These are phyloP conservation scores for Theodoxus fluviatilis DNA, from an alignment of 2,888 invertebrate genomes.

Conservation along the genomic window DNA sequence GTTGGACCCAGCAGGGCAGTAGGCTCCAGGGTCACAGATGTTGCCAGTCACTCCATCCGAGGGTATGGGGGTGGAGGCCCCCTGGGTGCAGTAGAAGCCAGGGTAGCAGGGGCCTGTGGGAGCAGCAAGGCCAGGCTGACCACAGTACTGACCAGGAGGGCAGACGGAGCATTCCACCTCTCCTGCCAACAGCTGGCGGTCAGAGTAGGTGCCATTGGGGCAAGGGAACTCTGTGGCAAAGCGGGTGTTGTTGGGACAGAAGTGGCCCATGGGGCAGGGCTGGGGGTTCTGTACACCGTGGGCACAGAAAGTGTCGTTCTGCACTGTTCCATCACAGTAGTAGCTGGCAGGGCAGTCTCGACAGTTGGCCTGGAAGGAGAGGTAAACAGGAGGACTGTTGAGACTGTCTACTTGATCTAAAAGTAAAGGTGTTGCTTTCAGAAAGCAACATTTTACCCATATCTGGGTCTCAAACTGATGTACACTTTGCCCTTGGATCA, in stretches of 20 bases:
- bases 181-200: slow-evolving; percentile 38
- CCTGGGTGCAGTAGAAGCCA: slow-evolving; percentile 51
- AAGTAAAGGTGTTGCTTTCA: too few species aligned
- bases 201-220: slow-evolving; percentile 55
- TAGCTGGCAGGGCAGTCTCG: slow-evolving; percentile 55
- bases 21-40: slow-evolving; percentile 52
- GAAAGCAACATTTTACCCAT: too few species aligned
- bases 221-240: slow-evolving; percentile 52
- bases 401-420: too few species aligned
- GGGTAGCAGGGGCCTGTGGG: slow-evolving; percentile 49
- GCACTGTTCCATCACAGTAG: slow-evolving; percentile 60
- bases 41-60: slow-evolving; percentile 50
- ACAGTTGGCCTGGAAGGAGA: slow-evolving; percentile 45
- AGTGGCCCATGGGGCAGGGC: slow-evolving; percentile 54
- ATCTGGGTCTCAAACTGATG: too few species aligned
- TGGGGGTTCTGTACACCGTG: slow-evolving; percentile 61
- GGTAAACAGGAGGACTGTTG: too few species aligned
- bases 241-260: slow-evolving; percentile 55
- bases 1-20: slow-evolving; percentile 54
- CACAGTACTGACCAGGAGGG: slow-evolving; percentile 56
- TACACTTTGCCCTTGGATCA: too few species aligned
- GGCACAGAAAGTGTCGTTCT: slow-evolving; percentile 55
- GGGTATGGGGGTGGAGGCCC: slow-evolving; percentile 44
- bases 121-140: slow-evolving; percentile 40
- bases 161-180: slow-evolving; percentile 54